Conservation (phyloP, 2,888 invertebrate species). For the Phanerotoma sp. region DNA sequence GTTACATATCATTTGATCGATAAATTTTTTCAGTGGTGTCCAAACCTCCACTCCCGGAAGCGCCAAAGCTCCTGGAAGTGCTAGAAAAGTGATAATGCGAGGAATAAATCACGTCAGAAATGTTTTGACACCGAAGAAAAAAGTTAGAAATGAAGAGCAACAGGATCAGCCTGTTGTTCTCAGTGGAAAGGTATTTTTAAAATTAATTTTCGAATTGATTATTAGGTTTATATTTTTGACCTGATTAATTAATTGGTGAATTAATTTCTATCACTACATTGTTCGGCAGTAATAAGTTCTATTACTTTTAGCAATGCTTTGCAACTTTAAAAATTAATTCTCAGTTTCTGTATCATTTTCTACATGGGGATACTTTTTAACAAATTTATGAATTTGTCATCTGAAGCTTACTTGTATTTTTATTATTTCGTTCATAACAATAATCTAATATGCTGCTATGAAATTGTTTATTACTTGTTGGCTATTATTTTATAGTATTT, state of each 20-base stretch:
- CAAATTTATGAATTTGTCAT: too few species aligned
- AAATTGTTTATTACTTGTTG: too few species aligned
- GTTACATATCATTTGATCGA: background rate
- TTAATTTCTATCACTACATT: background rate
- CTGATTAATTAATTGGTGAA: too few species aligned
- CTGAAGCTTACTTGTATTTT: too few species aligned
- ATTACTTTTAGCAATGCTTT: too few species aligned
- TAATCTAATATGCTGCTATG: too few species aligned
- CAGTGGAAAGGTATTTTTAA: slow-evolving; percentile 58
- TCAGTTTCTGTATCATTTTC: too few species aligned
- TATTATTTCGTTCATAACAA: too few species aligned
- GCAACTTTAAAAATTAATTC: too few species aligned
- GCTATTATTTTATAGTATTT: too few species aligned
- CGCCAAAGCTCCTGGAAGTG: slow-evolving; percentile 58
- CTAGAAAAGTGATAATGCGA: slow-evolving; percentile 65
- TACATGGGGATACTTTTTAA: too few species aligned
- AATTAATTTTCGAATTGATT: background rate
- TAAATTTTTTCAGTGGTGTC: background rate
- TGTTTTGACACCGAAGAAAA: slow-evolving; percentile 68
- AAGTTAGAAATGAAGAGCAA: slow-evolving; percentile 46
- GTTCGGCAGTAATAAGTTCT: background rate
- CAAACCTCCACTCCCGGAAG: background rate
- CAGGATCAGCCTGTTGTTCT: slow-evolving; percentile 56
- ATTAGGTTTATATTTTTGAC: background rate
- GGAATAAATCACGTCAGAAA: slow-evolving; percentile 68